Evolutionary conservation across 2,888 invertebrate genomes (phyloP), one percentile per base, ranked within the genome.

Genomic region (Spialia ferax): DNA sequence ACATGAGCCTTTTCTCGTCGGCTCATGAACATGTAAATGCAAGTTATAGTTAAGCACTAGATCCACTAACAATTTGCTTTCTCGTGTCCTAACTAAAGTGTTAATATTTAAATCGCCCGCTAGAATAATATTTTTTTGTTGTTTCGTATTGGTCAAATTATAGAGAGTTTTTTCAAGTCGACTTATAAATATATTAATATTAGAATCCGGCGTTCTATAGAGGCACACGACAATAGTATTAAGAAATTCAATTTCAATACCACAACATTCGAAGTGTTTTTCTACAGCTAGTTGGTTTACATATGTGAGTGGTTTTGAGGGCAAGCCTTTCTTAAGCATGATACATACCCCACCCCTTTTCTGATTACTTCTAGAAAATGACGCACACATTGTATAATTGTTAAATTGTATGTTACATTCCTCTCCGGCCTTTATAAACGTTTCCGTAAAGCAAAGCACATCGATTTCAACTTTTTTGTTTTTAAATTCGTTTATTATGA

Each of bases 221-320:
- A 55, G n/a, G 11, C 55, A 55, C 0, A 55, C 13, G 2, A 55
- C 3, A 5, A 32, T 55, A 8, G n/a, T 29, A 4, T 55, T 32
- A 1, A 8, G 32, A 11, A 8, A 29, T 6, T 18, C 18, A 10
- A 35, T 32, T 32, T 56, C 32, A 2, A 56, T 56, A 8, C 56
- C 56, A 32, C 29, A 56, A 32, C 56, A 56, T 56, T 56, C 56
- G 15, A 56, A 56, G 18, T 32, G 32, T 18, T 26, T 56, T 32
- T 56, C 56, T 11, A 32, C 26, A 18, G 18, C 7, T 1, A 10
- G 7, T 6, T 56, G 26, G 5, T 1, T 11, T 29, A 56, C 32
- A 18, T 15, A 1, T 3, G 11, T 13, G 0, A 29, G 20, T 10
- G 56, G 56, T n/a, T 54, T 54, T 26, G 54, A 11, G 11, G 23